Conservation (phyloP, 2,888 invertebrate genomes). For the Hirudinaria manillensis region DNA sequence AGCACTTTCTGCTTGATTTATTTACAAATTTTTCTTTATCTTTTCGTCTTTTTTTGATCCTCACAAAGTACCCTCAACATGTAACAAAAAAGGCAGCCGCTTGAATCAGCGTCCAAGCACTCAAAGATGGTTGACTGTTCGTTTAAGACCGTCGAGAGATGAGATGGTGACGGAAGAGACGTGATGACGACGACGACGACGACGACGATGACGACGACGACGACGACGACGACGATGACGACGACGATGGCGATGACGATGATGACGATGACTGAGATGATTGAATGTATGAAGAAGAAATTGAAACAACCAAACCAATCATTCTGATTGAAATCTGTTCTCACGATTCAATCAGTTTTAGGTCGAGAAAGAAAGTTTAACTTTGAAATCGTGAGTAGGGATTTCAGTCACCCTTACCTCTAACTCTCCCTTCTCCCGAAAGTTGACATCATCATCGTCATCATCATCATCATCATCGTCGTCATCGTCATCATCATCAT, state of each 20-base stretch:
- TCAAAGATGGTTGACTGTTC: too few relatives aligned
- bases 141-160: background rate
- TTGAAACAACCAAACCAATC: too few relatives aligned
- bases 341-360: too few relatives aligned
- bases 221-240: background rate
- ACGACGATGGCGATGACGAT: background rate
- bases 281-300: too few relatives aligned
- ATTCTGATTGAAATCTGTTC: too few relatives aligned
- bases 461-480: slow-evolving; percentile 33
- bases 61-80: too few relatives aligned
- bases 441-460: background rate
- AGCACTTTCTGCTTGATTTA: too few relatives aligned
- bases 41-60: too few relatives aligned
- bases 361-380: too few relatives aligned
- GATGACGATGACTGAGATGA: background rate
- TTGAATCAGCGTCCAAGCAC: too few relatives aligned
- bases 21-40: too few relatives aligned
- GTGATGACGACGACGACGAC: background rate
- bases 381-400: background rate
- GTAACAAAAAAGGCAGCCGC: too few relatives aligned
- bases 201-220: background rate
- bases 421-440: background rate
- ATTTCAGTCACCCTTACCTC: background rate
- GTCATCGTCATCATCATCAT: slow-evolving; percentile 33
- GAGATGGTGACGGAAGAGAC: background rate